These are phyloP conservation scores for Norana najaformis DNA, from an alignment of 2,888 invertebrate genomes.

Conservation along the genomic window DNA sequence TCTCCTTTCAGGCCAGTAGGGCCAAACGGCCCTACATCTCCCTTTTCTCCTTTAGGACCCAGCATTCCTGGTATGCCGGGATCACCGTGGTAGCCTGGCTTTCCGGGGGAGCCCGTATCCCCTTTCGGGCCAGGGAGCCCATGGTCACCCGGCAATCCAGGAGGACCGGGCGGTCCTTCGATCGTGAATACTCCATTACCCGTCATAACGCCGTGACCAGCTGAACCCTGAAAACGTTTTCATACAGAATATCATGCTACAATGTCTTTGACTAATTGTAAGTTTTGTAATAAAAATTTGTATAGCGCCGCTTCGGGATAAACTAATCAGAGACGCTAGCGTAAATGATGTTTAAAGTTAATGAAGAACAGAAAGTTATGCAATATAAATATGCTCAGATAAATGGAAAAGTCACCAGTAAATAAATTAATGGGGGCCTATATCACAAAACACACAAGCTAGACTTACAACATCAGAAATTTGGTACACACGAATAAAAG, in stretches of 20 bases:
- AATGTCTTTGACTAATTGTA: background rate
- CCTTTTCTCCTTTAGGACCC: conserved; percentile 71
- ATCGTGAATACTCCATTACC: conserved; percentile 26
- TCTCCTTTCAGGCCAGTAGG: conserved; percentile 79
- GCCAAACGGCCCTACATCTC: conserved; percentile 72
- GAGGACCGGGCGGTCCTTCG: conserved; percentile 41
- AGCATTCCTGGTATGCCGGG: conserved; percentile 74
- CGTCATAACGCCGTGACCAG: background rate
- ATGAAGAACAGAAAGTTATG: too few relatives aligned
- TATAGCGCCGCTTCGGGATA: too few relatives aligned
- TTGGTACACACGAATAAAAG: background rate
- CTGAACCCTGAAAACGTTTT: background rate
- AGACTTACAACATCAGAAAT: too few relatives aligned
- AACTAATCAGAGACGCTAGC: too few relatives aligned
- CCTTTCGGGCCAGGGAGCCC: conserved; percentile 74
- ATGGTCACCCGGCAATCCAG: conserved; percentile 83
- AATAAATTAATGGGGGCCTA: background rate
- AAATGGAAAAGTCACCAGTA: too few relatives aligned
- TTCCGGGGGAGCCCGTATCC: conserved; percentile 75
- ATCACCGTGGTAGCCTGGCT: conserved; percentile 43
- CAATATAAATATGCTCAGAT: too few relatives aligned
- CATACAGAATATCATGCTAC: background rate
- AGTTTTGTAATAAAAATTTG: background rate
- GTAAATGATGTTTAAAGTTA: too few relatives aligned
- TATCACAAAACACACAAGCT: background rate